Base-by-base conservation (phyloP, 2,888 invertebrate species). In the Gastracanthus pulcherrimus region DNA sequence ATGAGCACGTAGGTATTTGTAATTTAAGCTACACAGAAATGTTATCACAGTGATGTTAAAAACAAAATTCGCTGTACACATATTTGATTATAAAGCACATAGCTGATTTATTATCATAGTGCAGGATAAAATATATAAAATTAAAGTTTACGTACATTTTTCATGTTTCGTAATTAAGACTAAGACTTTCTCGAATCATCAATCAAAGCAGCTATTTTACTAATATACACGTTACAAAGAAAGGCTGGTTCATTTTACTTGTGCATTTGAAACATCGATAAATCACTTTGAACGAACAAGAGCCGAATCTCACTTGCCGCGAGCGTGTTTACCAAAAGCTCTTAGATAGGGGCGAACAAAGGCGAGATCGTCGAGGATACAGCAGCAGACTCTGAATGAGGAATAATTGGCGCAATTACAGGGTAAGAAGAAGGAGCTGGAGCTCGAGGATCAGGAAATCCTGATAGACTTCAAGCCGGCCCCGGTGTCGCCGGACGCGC, bases 401-500 rank as follows among this genome's bases (percentile, higher is more conserved):
- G 26, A 82, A 70, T 70, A 64, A 71, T 71, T 41, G n/a, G 6
- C 31, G 38, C n/a, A 38, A 55, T 67, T 58, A 9, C 76, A 84
- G 81, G 84, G 81, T 75, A 84, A 84, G 34, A 86, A 84, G 74
- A 87, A 83, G 48, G 86, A 86, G 66, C 93, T 94, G 89, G 93
- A 94, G 84, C 94, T 94, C 86, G 95, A 95, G 87, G 95, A 95
- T 89, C 94, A 94, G 86, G 97, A 97, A 92, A 97, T 97, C 78
- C 95, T 97, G 83, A 97, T 97, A 85, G 96, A 97, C 89, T 97
- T 97, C 90, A 97, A 97, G 91, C 97, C 97, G 6, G 94, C 94
- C 72, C 93, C 93, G 60, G 94, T 94, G 85, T 94, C 95, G 23
- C 94, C 95, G 74, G 94, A 94, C 72, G 94, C 94, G 74, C 94